Base-by-base conservation (phyloP, 2,888 invertebrate species). In the Serrognathus titanus region DNA sequence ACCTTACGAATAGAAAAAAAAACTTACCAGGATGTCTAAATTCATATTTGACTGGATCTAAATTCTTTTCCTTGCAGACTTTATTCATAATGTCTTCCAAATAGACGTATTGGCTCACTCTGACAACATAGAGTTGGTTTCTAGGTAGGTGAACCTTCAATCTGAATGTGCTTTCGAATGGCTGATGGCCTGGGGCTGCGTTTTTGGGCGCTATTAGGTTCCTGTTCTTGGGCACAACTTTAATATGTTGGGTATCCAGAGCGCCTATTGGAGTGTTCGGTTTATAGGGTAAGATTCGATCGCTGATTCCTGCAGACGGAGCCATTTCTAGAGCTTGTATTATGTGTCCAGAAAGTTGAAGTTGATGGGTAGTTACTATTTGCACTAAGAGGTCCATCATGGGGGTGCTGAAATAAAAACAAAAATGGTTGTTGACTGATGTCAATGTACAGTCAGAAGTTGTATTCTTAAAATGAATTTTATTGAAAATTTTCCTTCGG, bases 361-460 rank as follows among this genome's bases (percentile, higher is more conserved):
- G 79, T 72, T 85, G 85, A 73, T 86, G 82, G 47, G 83, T 81
- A 47, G 86, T 87, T 43, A 88, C 84, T 64, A 88, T 82, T 71
- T 88, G 87, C 51, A 90, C 85, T 63, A 89, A 80, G 47, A 90
- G 81, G 72, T 89, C 89, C 86, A 89, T 86, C 88, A 89, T 89
- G 37, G 88, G 88, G 20, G 87, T 88, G 72, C 89, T 89, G 78
- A 59, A 79, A 79, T 64, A 58, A 66, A 50, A 57, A 51, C 51
- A 47, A 40, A 45, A 11, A 2, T 5, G 0, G 43, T 31, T 31
- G 24, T 31, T 31, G 24, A 31, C 7, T 31, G 24, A 16, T 16
- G 16, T n/a, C n/a, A n/a, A n/a, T n/a, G n/a, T n/a, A n/a, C n/a
- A n/a, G n/a, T n/a, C n/a, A n/a, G n/a, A n/a, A n/a, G n/a, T n/a